phyloP scores from a whole-genome alignment of 2,888 invertebrate genomes.

The Dicranocentrus wangi region DNA sequence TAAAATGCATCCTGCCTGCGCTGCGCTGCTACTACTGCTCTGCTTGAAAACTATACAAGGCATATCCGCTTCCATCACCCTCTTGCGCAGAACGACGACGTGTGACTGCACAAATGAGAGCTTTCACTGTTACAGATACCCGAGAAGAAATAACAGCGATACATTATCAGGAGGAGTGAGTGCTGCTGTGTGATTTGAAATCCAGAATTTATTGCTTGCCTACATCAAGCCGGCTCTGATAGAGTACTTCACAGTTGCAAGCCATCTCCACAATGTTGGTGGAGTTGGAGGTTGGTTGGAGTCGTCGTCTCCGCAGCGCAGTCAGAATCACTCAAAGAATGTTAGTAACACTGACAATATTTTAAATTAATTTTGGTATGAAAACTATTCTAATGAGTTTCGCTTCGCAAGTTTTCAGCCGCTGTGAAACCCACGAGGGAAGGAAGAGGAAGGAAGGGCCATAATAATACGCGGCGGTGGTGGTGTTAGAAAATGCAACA shows the following conservation, averaged over 20 bases:
- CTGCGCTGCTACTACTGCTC: too few species aligned
- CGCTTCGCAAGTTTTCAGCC: constrained; percentile 59
- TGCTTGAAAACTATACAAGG: neutral
- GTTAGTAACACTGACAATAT: constrained; percentile 48
- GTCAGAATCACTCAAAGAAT: constrained; percentile 31
- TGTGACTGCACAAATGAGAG: neutral
- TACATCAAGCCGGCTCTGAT: constrained; percentile 1
- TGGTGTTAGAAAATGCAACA: neutral
- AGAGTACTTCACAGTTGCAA: neutral
- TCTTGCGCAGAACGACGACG: neutral
- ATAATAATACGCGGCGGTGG: neutral
- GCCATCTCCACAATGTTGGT: too few species aligned
- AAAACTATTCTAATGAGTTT: constrained; percentile 65
- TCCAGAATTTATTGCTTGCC: constrained; percentile 46
- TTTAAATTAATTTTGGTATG: constrained; percentile 64
- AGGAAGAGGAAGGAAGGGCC: neutral
- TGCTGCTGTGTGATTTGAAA: constrained; percentile 32
- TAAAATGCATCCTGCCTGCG: constrained; percentile 16
- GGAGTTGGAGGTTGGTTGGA: too few species aligned
- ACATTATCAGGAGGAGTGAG: too few species aligned
- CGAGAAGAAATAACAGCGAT: too few species aligned
- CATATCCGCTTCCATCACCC: neutral
- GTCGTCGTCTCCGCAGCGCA: neutral
- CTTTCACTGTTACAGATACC: too few species aligned
- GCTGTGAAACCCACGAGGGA: constrained; percentile 17